phyloP scores from a whole-genome alignment of 23 tunicate species.

The Styela clava region DNA sequence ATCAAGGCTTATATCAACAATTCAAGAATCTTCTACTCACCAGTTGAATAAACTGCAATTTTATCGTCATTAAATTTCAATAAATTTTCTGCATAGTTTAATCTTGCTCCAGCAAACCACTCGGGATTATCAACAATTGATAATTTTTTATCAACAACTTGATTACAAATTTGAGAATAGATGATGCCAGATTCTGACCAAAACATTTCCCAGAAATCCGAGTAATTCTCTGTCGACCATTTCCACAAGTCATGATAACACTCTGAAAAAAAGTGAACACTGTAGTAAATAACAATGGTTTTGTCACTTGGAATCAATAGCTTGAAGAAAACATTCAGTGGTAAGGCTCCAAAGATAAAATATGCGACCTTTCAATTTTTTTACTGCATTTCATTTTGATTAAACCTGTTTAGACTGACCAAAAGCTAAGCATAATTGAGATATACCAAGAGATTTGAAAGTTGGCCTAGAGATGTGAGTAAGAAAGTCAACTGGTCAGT shows the following conservation, averaged over 20 bases:
- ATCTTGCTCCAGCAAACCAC: conserved; percentile 69
- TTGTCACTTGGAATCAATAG: neutral
- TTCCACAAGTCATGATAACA: conserved; percentile 66
- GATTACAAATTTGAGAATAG: conserved; percentile 19
- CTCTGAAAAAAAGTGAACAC: conserved; percentile 12
- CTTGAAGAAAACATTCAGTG: no score
- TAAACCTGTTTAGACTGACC: no score
- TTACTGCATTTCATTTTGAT: no score
- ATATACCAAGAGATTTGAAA: no score
- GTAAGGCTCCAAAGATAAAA: no score
- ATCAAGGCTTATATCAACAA: no score
- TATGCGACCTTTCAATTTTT: no score
- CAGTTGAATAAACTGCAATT: conserved; percentile 53
- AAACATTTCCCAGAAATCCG: conserved; percentile 68
- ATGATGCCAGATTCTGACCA: conserved; percentile 49
- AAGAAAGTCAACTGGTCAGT: no score
- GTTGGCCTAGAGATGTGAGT: no score
- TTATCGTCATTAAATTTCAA: conserved; percentile 60
- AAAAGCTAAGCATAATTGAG: no score
- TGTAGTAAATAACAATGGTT: neutral
- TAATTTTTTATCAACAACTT: conserved; percentile 53
- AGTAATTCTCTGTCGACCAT: conserved; percentile 71
- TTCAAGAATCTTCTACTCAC: conserved; percentile 24
- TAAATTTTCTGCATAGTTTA: conserved; percentile 87
- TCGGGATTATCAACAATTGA: conserved; percentile 55